These are phyloP conservation scores for Teleopsis dalmanni DNA, from an alignment of 1,140 invertebrate species.

Conservation along the genomic window DNA sequence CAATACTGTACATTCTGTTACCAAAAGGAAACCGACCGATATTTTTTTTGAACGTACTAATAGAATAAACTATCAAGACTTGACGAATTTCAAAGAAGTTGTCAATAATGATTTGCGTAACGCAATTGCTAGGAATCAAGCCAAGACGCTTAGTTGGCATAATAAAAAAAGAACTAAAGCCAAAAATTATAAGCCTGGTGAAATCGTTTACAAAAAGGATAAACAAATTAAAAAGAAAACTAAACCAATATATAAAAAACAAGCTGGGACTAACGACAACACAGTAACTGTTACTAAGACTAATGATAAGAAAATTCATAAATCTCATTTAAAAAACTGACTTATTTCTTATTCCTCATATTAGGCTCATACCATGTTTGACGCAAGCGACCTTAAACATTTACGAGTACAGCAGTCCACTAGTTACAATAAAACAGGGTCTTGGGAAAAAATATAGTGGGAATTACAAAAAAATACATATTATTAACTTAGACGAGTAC, in stretches of 20 bases:
- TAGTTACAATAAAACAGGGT: neutral
- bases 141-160: neutral
- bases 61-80: neutral
- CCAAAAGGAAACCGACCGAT: neutral
- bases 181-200: neutral
- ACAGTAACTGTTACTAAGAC: neutral
- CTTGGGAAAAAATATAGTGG: neutral
- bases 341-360: neutral
- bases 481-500: neutral
- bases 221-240: no score
- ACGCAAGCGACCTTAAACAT: neutral
- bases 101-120: neutral
- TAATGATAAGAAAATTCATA: neutral
- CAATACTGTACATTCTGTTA: slow-evolving; percentile 3
- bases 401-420: neutral
- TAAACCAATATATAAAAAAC: neutral
- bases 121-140: neutral
- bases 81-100: neutral
- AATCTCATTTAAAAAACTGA: neutral
- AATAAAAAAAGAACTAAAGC: neutral
- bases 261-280: neutral
- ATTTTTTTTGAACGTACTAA: slow-evolving; percentile 1
- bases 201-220: no score
- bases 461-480: neutral
- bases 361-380: neutral